Base-by-base conservation (phyloP, 2,113 vertebrate genomes). In the Aptenodytes forsteri region DNA sequence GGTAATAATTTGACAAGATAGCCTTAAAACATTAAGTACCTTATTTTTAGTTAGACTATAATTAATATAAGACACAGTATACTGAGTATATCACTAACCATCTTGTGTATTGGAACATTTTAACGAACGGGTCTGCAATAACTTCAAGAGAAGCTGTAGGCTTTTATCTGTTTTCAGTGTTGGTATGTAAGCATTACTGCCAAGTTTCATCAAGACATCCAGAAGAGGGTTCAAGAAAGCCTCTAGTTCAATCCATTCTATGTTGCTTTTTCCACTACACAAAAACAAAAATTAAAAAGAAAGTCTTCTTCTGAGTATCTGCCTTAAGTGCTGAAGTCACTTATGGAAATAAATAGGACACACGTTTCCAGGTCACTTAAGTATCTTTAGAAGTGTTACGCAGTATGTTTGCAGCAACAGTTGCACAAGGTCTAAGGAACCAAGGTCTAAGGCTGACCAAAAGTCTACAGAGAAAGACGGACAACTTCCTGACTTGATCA, bases 151-250 rank as follows among this genome's bases (percentile, higher is more conserved):
- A 64, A 99, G 96, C 98, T 99, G 99, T 86, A 99, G 98, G 98
- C 99, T 99, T 98, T 98, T 98, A 98, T 99, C 99, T 14, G 98
- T 96, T 98, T 99, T 99, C 67, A 97, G 96, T 89, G 98, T 89
- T 64, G 99, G 98, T 97, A 99, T 96, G 98, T 99, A 99, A 87
- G 98, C 98, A 80, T 99, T 99, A 93, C 99, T 99, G 93, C 98
- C 98, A 80, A 99, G 97, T 98, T 98, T 98, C 97, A 97, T 97
- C 84, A 99, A 98, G 55, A 98, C 98, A 91, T 99, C 99, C 98
- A 99, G 97, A 78, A 99, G 98, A 46, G 99, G 99, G 87, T 98
- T 98, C 79, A 99, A 96, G 84, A 99, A 97, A 58, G 97, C 87
- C 97, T 98, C 98, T 96, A 99, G 91, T 73, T 90, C 93, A 64